Conservation (phyloP, 2,113 vertebrate species). For the Irena cyanogastra region DNA sequence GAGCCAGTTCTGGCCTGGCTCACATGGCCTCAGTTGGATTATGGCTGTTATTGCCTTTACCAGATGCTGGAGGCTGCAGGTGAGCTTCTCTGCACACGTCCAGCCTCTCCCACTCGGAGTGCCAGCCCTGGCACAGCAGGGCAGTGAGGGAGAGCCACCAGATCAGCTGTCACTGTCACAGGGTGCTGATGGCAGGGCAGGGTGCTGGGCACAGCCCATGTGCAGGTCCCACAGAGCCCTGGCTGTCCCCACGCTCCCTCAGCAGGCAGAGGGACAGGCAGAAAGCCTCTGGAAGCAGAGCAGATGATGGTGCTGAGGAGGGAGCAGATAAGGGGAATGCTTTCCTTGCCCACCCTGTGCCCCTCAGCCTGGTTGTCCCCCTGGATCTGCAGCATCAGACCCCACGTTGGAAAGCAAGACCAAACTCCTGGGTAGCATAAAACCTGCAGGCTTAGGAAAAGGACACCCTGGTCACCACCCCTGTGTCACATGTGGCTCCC, state of each 20-base stretch:
- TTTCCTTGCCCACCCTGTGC: neutral
- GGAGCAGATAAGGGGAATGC: neutral
- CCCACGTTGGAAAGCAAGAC: fast-evolving
- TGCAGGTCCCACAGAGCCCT: neutral
- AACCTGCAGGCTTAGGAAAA: neutral
- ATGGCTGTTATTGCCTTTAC: neutral
- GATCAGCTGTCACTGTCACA: fast-evolving
- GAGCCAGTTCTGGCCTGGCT: neutral
- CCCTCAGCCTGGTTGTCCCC: neutral
- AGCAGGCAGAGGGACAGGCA: neutral
- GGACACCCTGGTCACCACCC: neutral
- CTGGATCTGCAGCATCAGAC: neutral
- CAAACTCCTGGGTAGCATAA: neutral
- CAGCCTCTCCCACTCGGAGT: neutral
- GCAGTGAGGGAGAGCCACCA: neutral
- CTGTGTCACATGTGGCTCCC: neutral
- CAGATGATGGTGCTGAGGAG: neutral
- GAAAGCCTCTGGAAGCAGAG: neutral
- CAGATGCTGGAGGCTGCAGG: neutral
- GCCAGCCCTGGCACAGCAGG: neutral
- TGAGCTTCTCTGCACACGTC: neutral
- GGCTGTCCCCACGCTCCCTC: neutral
- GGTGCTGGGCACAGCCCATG: neutral
- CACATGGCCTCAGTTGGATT: neutral
- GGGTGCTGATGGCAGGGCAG: neutral